These are phyloP conservation scores for Takifugu bimaculatus DNA, from an alignment of 2,113 vertebrate genomes.

Conservation along the genomic window DNA sequence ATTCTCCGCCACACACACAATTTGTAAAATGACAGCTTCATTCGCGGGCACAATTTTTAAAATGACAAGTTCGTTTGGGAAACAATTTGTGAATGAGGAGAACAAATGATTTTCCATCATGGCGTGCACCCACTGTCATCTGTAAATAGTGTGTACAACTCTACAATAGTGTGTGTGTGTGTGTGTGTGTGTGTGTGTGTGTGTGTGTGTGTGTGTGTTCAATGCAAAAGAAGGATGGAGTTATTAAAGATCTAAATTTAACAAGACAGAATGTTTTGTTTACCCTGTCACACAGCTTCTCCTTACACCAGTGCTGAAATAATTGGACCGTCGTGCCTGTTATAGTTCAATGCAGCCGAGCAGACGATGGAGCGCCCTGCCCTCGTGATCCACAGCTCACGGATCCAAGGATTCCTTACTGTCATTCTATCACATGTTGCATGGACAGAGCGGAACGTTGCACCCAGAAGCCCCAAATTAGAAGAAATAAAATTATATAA, in stretches of 20 bases:
- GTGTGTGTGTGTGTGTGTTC: no score
- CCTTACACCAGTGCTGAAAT: constrained; percentile 22
- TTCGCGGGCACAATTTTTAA: constrained; percentile 24
- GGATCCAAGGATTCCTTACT: no score
- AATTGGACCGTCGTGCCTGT: constrained; percentile 35
- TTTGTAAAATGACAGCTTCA: constrained; percentile 53
- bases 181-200: constrained; percentile 1
- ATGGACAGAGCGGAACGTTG: no score
- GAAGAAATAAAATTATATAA: no score
- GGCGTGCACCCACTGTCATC: constrained; percentile 20
- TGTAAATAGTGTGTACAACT: no score
- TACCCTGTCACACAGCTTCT: constrained; percentile 26
- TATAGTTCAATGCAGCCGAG: background rate
- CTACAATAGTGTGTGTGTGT: constrained; percentile 15
- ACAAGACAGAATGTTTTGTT: constrained; percentile 50
- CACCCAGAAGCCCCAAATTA: no score
- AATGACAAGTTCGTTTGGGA: constrained; percentile 54
- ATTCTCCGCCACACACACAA: constrained; percentile 32
- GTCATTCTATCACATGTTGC: no score
- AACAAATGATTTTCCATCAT: constrained; percentile 54
- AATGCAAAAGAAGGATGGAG: constrained; percentile 12
- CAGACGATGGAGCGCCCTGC: background rate
- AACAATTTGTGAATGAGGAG: constrained; percentile 32
- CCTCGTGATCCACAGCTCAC: background rate
- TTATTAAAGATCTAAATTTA: constrained; percentile 47